Evolutionary conservation across 2,113 vertebrate species (phyloP).

Genomic region (Charadrius vociferus): DNA sequence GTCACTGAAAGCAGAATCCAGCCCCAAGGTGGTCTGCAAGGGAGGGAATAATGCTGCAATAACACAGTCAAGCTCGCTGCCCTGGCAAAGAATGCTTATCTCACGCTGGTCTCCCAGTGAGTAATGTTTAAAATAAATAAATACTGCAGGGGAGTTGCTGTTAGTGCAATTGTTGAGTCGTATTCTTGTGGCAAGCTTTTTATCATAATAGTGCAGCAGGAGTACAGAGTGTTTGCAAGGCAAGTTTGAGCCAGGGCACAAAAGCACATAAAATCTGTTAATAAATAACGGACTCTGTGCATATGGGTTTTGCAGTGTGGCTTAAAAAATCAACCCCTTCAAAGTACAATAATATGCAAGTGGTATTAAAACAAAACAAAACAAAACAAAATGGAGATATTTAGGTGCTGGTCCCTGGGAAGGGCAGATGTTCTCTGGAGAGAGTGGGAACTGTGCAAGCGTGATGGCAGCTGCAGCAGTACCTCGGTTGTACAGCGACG

Average conservation of each 20-base stretch:
- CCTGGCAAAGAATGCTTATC: not conserved
- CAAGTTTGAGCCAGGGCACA: not conserved
- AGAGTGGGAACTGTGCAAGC: accelerated
- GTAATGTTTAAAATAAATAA: conserved; percentile 59
- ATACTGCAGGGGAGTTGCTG: not conserved
- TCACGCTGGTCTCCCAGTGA: not conserved
- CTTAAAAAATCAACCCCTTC: not conserved
- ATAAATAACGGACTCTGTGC: not conserved
- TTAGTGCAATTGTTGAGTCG: conserved; percentile 23
- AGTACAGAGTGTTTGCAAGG: conserved; percentile 17
- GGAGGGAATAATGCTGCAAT: not conserved
- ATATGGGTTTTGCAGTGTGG: not conserved
- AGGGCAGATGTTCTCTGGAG: not conserved
- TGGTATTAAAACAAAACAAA: not conserved
- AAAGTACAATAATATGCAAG: not conserved
- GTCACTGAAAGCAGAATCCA: not conserved
- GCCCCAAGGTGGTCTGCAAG: not conserved
- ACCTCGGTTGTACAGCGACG: not conserved
- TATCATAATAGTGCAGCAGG: not conserved
- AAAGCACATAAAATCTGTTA: not conserved
- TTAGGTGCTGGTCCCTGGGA: not conserved
- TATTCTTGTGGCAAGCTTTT: conserved; percentile 33
- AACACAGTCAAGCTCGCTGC: not conserved
- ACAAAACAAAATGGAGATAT: not conserved
- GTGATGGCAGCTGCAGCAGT: not conserved